Conservation (phyloP, 2,797 vertebrate genomes). For the Hydrocynus forskahlii region DNA sequence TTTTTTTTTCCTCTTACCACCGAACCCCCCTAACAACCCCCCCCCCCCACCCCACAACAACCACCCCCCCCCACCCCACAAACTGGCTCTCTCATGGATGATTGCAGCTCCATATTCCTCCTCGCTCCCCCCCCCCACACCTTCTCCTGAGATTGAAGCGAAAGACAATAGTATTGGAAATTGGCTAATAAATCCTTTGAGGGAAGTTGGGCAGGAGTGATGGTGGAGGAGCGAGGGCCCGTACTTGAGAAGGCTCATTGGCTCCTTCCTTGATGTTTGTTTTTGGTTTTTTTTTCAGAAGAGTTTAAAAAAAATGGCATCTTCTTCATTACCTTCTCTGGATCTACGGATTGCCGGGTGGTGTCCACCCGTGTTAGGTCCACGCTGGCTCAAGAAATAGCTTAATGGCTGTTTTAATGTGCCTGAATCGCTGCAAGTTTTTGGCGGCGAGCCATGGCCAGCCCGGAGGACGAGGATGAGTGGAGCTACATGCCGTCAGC, state of each 20-base stretch:
- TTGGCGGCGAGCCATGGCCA: slow-evolving; percentile 41
- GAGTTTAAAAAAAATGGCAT: background rate
- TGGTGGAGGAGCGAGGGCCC: slow-evolving; percentile 77
- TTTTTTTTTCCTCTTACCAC: slow-evolving; percentile 62
- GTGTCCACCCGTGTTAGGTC: slow-evolving; percentile 6
- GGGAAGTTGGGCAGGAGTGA: slow-evolving; percentile 65
- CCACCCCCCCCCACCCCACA: background rate
- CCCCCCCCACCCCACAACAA: background rate
- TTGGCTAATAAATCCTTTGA: slow-evolving; percentile 98
- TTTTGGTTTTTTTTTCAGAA: background rate
- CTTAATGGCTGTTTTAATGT: slow-evolving; percentile 44
- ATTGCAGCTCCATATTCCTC: slow-evolving; percentile 93
- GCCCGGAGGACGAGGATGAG: slow-evolving; percentile 47
- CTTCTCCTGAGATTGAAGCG: slow-evolving; percentile 89
- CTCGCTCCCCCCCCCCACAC: slow-evolving; percentile 85
- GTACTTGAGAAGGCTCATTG: slow-evolving; percentile 75
- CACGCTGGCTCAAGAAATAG: background rate
- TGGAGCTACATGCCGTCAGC: slow-evolving; percentile 42
- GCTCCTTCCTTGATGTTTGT: background rate
- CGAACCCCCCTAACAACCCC: background rate
- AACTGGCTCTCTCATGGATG: slow-evolving; percentile 81
- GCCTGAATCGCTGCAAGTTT: slow-evolving; percentile 43
- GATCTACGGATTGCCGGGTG: slow-evolving; percentile 25
- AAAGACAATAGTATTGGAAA: slow-evolving; percentile 99
- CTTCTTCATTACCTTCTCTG: background rate